Evolutionary conservation across 2,888 invertebrate genomes (phyloP).

Genomic region (Callyntrura guangdongensis): DNA sequence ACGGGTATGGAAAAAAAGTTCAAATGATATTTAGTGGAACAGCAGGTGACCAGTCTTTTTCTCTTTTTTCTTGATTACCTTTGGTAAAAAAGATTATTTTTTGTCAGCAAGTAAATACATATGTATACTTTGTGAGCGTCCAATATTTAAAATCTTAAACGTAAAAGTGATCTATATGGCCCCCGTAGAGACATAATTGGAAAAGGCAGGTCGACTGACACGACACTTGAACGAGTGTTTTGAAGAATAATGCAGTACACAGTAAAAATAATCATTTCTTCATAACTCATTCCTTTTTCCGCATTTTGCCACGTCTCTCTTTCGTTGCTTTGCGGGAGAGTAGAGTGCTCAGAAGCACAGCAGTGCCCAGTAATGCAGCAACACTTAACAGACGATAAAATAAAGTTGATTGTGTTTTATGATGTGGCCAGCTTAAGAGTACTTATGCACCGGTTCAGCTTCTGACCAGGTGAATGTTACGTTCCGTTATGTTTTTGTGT

Average conservation of each 20-base stretch:
- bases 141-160: conserved; percentile 18
- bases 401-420: conserved; percentile 6
- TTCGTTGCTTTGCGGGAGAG: neutral
- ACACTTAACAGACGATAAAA: conserved; percentile 1
- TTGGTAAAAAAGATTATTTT: conserved; percentile 44
- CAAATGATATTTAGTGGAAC: conserved; percentile 55
- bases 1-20: conserved; percentile 52
- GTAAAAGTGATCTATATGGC: conserved; percentile 74
- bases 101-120: conserved; percentile 45
- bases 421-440: neutral
- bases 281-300: conserved; percentile 40
- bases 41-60: conserved; percentile 69
- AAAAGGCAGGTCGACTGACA: conserved; percentile 67
- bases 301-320: neutral
- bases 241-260: conserved; percentile 36
- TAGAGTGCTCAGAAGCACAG: neutral
- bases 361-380: no score
- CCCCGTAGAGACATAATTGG: conserved; percentile 72
- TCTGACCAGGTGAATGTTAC: conserved; percentile 12
- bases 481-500: conserved; percentile 30
- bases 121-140: neutral
- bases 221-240: conserved; percentile 52
- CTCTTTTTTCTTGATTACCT: conserved; percentile 51
- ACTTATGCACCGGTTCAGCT: conserved; percentile 18
- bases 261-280: conserved; percentile 42